These are phyloP conservation scores for Helleia helle DNA, from an alignment of 2,888 invertebrate genomes.

Conservation along the genomic window DNA sequence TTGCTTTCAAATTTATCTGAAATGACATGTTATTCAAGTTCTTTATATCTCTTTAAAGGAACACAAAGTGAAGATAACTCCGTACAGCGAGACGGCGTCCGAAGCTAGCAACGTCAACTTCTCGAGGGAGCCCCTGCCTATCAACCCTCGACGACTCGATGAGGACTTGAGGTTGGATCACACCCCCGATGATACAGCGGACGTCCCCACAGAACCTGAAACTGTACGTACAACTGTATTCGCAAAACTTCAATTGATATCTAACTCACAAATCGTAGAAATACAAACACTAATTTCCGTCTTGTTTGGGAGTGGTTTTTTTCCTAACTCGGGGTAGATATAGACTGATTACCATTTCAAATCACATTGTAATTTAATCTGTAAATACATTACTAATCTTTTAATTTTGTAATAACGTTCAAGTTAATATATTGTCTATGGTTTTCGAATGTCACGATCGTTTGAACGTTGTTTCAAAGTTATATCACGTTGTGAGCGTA, in stretches of 20 bases:
- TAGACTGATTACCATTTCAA: constrained; percentile 29
- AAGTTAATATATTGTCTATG: not conserved
- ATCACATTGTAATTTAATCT: constrained; percentile 40
- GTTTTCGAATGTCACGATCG: constrained; percentile 13
- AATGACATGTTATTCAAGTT: constrained; percentile 1
- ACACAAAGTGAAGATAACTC: constrained; percentile 56
- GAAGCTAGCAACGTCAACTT: constrained; percentile 43
- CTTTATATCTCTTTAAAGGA: constrained; percentile 29
- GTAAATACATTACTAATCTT: constrained; percentile 50
- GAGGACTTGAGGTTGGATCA: constrained; percentile 32
- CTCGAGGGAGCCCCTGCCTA: constrained; percentile 31
- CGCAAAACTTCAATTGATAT: constrained; percentile 12
- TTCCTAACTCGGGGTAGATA: constrained; percentile 41
- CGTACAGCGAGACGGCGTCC: constrained; percentile 48
- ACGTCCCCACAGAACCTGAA: constrained; percentile 54
- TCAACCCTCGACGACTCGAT: constrained; percentile 36
- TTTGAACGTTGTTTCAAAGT: constrained; percentile 43
- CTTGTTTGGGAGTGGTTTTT: constrained; percentile 40
- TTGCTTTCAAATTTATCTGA: not conserved
- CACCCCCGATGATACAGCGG: constrained; percentile 33
- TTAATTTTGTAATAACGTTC: constrained; percentile 27
- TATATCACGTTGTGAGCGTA: constrained; percentile 62
- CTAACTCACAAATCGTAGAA: constrained; percentile 22
- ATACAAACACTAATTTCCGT: constrained; percentile 28
- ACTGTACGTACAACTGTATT: constrained; percentile 37